Base-by-base conservation (phyloP, 23 tunicate species). In the Oikopleura dioica region DNA sequence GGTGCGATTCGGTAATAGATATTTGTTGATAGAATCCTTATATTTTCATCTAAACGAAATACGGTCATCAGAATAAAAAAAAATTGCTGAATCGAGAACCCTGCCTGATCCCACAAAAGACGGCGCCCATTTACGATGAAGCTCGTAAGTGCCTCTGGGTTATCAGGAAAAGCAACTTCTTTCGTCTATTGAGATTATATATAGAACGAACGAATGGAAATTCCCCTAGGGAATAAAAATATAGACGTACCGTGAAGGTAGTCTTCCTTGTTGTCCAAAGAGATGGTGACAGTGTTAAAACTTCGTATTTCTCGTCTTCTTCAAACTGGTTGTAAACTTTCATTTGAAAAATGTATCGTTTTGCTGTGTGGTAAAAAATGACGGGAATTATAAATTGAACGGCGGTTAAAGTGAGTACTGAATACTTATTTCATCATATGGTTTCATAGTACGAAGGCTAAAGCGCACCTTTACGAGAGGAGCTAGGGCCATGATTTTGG, bases 41-140 rank as follows among this genome's bases (percentile, higher is more conserved):
- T n/a, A n/a, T n/a, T n/a, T n/a, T n/a, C n/a, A n/a, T n/a, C n/a
- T n/a, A n/a, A n/a, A n/a, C n/a, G n/a, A n/a, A n/a, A n/a, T n/a
- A n/a, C n/a, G n/a, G n/a, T n/a, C n/a, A n/a, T n/a, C n/a, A n/a
- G n/a, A n/a, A n/a, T n/a, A n/a, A n/a, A n/a, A n/a, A n/a, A n/a
- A n/a, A n/a, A n/a, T n/a, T n/a, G n/a, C n/a, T n/a, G n/a, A n/a
- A n/a, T n/a, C n/a, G n/a, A n/a, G n/a, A n/a, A n/a, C n/a, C n/a
- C n/a, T n/a, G n/a, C n/a, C 32, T 28, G 72, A 63, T 63, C 72
- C 72, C 72, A 63, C 26, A 63, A 63, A 63, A 63, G 26, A 2
- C 5, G 29, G 4, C 26, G 30, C 16, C 26, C 26, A 24, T 63
- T 63, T 12, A 63, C 33, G 33, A 63, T 23, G 26, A 63, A 63